Conservation (phyloP, 2,113 vertebrate species). For the Sturnira hondurensis region DNA sequence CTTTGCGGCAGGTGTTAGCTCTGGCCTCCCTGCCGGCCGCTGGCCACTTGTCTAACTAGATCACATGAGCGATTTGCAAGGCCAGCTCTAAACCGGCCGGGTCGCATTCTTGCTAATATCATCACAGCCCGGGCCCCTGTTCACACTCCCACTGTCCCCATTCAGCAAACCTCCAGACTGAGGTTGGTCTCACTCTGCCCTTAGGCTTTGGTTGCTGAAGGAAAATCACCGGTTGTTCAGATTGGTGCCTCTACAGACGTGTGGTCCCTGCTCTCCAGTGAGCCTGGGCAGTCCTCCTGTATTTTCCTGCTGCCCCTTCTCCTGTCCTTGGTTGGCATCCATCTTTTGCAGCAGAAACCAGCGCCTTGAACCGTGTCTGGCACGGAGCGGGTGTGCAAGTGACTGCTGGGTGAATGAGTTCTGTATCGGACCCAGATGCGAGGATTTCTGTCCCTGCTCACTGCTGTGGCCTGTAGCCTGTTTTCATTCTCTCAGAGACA, state of each 20-base stretch:
- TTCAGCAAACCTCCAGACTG: background rate
- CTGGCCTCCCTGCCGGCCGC: background rate
- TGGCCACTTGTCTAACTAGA: background rate
- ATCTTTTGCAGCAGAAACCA: background rate
- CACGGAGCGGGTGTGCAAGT: rapidly evolving
- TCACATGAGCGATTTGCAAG: background rate
- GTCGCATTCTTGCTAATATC: background rate
- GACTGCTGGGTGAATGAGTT: background rate
- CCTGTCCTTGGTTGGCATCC: background rate
- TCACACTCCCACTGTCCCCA: background rate
- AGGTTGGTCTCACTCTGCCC: background rate
- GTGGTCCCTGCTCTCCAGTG: background rate
- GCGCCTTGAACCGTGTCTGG: background rate
- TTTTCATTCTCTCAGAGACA: background rate
- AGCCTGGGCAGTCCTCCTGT: background rate
- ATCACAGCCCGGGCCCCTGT: background rate
- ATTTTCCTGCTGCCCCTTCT: background rate
- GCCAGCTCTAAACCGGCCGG: background rate
- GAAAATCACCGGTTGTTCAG: background rate
- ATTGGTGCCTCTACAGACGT: background rate
- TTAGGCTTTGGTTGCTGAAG: background rate
- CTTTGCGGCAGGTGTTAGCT: background rate
- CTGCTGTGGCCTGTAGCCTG: background rate
- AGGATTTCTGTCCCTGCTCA: background rate
- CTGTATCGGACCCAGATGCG: rapidly evolving